Percentiles rank a stretch among this genome's conserved stretches.
These are phyloP conservation scores for Eclectus roratus DNA, from an alignment of 2,113 vertebrate genomes.

Conservation along the genomic window DNA sequence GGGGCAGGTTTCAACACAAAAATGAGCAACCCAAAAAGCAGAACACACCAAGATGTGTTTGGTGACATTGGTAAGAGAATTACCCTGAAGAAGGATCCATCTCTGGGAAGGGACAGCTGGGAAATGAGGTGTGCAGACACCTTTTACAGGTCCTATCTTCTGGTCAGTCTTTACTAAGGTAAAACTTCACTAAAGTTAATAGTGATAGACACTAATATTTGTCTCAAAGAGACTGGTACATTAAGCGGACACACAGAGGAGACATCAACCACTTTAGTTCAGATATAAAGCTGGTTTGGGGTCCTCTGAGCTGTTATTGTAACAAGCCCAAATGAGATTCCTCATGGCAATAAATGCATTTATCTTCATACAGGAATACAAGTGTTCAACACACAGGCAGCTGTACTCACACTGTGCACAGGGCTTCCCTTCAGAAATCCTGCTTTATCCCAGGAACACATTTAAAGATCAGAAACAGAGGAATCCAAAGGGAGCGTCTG, in stretches of 20 bases:
- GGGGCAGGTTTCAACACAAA: not conserved
- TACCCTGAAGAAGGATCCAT: not conserved
- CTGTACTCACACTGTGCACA: rapidly evolving
- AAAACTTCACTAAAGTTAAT: not conserved
- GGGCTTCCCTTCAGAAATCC: not conserved
- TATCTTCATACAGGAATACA: not conserved
- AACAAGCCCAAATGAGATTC: not conserved
- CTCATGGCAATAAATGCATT: not conserved
- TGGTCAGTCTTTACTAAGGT: not conserved
- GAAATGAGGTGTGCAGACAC: not conserved
- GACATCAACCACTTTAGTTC: not conserved
- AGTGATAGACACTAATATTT: not conserved
- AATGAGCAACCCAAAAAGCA: not conserved
- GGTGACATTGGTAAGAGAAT: not conserved
- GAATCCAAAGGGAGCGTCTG: not conserved
- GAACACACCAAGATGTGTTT: rapidly evolving
- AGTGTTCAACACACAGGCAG: not conserved
- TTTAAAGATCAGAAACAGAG: not conserved
- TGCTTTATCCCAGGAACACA: not conserved
- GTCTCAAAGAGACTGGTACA: not conserved
- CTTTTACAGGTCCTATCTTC: not conserved
- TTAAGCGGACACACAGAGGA: not conserved
- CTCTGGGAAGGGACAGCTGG: not conserved
- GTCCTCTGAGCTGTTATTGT: not conserved
- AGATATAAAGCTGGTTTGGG: not conserved